Percentiles rank a stretch among this genome's conserved stretches.
These are phyloP conservation scores for Odiellus spinosus DNA, from an alignment of 2,888 invertebrate species.

Conservation along the genomic window DNA sequence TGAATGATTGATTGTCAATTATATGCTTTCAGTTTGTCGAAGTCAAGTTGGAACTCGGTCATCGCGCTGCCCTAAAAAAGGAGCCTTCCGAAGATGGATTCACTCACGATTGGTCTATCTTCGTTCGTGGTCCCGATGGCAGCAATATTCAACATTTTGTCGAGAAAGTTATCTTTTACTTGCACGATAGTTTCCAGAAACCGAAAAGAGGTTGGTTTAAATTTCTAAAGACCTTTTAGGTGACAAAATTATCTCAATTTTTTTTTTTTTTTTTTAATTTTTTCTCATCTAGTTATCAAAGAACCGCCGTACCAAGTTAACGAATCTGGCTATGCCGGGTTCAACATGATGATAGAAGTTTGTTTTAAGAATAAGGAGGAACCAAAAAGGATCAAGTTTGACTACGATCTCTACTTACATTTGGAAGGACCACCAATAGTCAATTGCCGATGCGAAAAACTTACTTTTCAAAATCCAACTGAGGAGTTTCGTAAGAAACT, in stretches of 20 bases:
- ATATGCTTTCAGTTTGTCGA: slow-evolving; percentile 41
- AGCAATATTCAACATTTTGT: slow-evolving; percentile 77
- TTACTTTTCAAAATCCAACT: slow-evolving; percentile 65
- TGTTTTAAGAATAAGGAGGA: slow-evolving; percentile 65
- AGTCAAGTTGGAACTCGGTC: slow-evolving; percentile 81
- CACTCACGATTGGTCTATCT: slow-evolving; percentile 95
- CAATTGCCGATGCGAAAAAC: slow-evolving; percentile 58
- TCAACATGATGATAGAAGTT: slow-evolving; percentile 73
- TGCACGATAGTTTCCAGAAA: slow-evolving; percentile 82
- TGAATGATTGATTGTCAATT: too few species aligned
- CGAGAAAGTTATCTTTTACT: slow-evolving; percentile 70
- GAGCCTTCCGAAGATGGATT: slow-evolving; percentile 75
- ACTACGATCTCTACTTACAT: slow-evolving; percentile 72
- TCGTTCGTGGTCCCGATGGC: slow-evolving; percentile 72
- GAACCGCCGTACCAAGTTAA: slow-evolving; percentile 77
- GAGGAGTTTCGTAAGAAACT: slow-evolving; percentile 79
- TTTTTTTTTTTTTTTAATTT: not conserved
- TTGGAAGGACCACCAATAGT: slow-evolving; percentile 51
- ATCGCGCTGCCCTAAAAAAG: slow-evolving; percentile 62
- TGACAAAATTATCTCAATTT: not conserved
- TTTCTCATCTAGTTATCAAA: slow-evolving; percentile 53
- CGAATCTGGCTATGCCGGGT: slow-evolving; percentile 93
- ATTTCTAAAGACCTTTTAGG: not conserved
- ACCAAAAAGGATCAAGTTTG: slow-evolving; percentile 55
- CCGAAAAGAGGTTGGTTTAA: slow-evolving; percentile 61